A percentile compares a stretch with the other conserved stretches of the same genome.
These are phyloP conservation scores for Cataglyphis altisquamis DNA, from an alignment of 2,888 invertebrate genomes.

Conservation along the genomic window DNA sequence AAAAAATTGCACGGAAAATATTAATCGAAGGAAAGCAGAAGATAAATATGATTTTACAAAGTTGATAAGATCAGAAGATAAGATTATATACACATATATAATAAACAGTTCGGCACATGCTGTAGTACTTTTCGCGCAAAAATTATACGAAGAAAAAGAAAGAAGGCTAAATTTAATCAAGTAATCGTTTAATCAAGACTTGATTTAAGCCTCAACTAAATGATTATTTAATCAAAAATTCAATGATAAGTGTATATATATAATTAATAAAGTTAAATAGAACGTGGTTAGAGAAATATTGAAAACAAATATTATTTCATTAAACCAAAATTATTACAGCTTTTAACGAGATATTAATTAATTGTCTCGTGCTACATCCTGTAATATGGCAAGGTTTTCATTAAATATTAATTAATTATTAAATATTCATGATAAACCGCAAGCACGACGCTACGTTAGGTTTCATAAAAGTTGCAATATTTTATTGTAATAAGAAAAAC, in stretches of 20 bases:
- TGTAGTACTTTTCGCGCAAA: background rate
- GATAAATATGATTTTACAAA: background rate
- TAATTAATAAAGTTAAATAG: conserved; percentile 33
- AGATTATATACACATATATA: background rate
- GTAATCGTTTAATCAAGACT: background rate
- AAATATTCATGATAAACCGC: conserved; percentile 12
- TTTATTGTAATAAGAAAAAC: background rate
- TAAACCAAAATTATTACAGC: conserved; percentile 28
- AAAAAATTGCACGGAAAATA: background rate
- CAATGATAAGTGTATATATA: background rate
- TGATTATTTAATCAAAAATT: background rate
- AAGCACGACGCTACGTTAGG: background rate
- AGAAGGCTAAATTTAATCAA: background rate
- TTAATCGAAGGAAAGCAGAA: background rate
- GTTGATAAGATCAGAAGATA: background rate
- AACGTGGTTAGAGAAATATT: conserved; percentile 2
- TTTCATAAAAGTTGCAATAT: conserved; percentile 24
- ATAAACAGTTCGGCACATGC: background rate
- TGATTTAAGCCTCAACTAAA: background rate
- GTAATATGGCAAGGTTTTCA: background rate
- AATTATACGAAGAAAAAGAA: background rate
- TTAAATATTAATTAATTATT: conserved; percentile 37
- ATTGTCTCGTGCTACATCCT: background rate
- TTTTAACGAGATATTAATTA: conserved; percentile 45
- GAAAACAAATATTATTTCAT: conserved; percentile 26